These are phyloP conservation scores for Choristoneura rosaceana DNA, from an alignment of 2,888 invertebrate genomes.

Conservation along the genomic window DNA sequence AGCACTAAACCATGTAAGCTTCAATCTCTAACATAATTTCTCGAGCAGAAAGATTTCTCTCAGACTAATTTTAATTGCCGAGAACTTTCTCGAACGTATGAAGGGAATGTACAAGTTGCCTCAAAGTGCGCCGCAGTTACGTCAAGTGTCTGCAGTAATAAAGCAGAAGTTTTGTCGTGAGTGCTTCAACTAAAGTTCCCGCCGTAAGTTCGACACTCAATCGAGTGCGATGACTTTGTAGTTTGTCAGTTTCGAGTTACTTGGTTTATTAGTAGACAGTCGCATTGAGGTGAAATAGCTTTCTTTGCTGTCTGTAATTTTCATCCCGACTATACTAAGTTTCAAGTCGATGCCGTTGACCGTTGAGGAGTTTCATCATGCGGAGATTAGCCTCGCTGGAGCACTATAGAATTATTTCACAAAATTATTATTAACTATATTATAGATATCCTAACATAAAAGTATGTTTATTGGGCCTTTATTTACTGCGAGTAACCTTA, in stretches of 20 bases:
- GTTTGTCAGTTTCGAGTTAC: not conserved
- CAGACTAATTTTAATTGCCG: not conserved
- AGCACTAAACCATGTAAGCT: too few species aligned
- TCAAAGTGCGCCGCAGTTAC: conserved; percentile 8
- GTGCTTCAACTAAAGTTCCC: conserved; percentile 9
- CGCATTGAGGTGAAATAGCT: not conserved
- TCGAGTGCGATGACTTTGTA: conserved; percentile 13
- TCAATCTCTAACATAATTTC: too few species aligned
- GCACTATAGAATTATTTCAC: too few species aligned
- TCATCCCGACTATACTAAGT: too few species aligned
- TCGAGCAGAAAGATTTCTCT: not conserved
- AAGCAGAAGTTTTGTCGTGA: conserved; percentile 16
- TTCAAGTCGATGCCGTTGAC: too few species aligned
- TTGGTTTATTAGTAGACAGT: not conserved
- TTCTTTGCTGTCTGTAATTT: not conserved
- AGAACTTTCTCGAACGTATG: not conserved
- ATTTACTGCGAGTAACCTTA: too few species aligned
- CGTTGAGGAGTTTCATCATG: too few species aligned
- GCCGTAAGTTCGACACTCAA: conserved; percentile 13
- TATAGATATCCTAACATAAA: too few species aligned
- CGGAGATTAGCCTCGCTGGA: too few species aligned
- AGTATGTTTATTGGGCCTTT: too few species aligned
- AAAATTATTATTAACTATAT: too few species aligned
- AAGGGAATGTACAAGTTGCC: not conserved
- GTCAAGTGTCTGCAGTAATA: conserved; percentile 17